phyloP scores from a whole-genome alignment of 2,888 invertebrate genomes.

The Plagodis dolabraria region DNA sequence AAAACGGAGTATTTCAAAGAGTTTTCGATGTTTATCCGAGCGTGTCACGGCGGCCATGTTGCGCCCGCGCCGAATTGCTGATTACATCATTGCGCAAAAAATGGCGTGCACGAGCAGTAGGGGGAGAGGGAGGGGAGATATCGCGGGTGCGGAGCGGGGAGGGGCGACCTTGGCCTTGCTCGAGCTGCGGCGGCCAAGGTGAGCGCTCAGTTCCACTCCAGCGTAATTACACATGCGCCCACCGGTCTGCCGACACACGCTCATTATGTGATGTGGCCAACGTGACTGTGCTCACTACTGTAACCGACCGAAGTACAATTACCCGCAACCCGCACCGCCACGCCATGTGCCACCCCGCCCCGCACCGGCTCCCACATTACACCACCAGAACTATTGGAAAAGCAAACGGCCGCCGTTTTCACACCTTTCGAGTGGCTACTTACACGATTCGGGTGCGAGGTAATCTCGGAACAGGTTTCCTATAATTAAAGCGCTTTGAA shows the following conservation, averaged over 20 bases:
- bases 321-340: constrained; percentile 25
- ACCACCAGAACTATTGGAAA: constrained; percentile 36
- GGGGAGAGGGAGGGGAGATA: constrained; percentile 36
- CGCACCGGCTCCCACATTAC: constrained; percentile 10
- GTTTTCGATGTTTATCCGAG: constrained; percentile 42
- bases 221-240: constrained; percentile 79
- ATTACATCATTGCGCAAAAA: constrained; percentile 83
- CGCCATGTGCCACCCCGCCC: constrained; percentile 19
- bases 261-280: constrained; percentile 38
- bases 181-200: constrained; percentile 79
- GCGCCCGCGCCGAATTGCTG: constrained; percentile 78
- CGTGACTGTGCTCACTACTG: constrained; percentile 34
- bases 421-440: constrained; percentile 50
- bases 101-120: constrained; percentile 64
- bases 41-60: constrained; percentile 65
- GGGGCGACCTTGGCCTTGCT: constrained; percentile 78
- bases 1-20: constrained; percentile 17
- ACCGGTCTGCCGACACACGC: constrained; percentile 70
- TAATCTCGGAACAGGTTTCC: constrained; percentile 49
- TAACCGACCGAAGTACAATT: constrained; percentile 23
- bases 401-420: constrained; percentile 51
- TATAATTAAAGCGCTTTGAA: constrained; percentile 44
- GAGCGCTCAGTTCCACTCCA: constrained; percentile 62
- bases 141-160: constrained; percentile 33
- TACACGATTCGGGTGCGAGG: constrained; percentile 39